Base-by-base conservation (phyloP, 2,113 vertebrate species). In the Taxidea taxus region DNA sequence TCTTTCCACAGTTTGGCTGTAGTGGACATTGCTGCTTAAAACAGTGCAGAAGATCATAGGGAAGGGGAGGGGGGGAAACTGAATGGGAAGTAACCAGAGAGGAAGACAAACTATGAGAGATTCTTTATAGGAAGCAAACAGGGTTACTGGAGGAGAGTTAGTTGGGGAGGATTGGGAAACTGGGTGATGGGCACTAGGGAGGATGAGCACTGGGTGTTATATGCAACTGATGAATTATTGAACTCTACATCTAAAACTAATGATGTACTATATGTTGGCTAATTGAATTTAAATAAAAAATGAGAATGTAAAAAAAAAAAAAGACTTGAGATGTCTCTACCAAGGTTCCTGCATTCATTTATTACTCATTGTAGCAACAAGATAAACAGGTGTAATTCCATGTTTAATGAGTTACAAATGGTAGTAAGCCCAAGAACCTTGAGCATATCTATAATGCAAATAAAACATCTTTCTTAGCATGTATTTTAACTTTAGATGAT, bases 331-430 rank as follows among this genome's bases (percentile, higher is more conserved):
- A 11, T 39, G 27, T 84, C 6, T 82, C 31, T 56, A 93, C 25
- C 74, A 94, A 90, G 11, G 6, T 93, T 37, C 20, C 51, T 88
- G 23, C 15, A 87, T 90, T 92, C 70, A 95, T 98, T 98, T 97
- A 95, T 97, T 96, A 95, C 42, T 90, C 80, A 92, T 44, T 87
- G n/a, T 8, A 87, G 20, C 74, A 94, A 80, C 47, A 93, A 90
- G 11, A 95, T 34, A 87, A 80, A 91, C 74, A 93, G 51, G 31
- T 77, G 1, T 80, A 85, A 90, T 85, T 70, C 47, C 37, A 90
- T 72, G 42, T 92, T 80, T 44, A 96, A 78, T n/a, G 56, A 92
- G 51, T 95, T 95, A 89, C 21, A 98, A 74, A 85, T 56, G 68
- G 34, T 51, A 90, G 18, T 4, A 91, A 96, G 51, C 16, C 37